Percentiles rank a stretch among this genome's conserved stretches.
Conservation (phyloP, 2,888 invertebrate species). For the Synanthedon andrenaeformis region DNA sequence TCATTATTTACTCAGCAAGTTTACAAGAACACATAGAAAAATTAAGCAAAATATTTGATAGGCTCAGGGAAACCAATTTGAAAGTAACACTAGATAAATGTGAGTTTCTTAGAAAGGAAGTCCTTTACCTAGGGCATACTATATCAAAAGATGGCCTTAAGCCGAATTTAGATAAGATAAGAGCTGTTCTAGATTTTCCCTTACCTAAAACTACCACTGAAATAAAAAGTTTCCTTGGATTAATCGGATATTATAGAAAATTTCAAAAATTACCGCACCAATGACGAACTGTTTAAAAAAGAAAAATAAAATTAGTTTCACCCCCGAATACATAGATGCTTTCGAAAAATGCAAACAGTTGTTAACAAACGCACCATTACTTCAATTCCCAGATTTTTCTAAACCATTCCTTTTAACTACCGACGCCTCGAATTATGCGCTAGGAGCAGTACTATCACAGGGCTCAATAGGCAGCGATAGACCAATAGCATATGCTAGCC, state of each 20-base stretch:
- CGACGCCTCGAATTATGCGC: slow-evolving; percentile 17
- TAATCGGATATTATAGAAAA: slow-evolving; percentile 7
- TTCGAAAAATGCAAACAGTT: slow-evolving; percentile 18
- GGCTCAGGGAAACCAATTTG: too few species aligned
- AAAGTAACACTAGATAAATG: too few species aligned
- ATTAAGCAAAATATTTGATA: too few species aligned
- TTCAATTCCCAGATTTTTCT: slow-evolving; percentile 29
- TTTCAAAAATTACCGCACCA: slow-evolving; percentile 16
- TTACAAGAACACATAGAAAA: too few species aligned
- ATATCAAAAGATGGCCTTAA: neutral
- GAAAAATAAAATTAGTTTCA: slow-evolving; percentile 5
- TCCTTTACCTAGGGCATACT: neutral
- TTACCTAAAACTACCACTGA: too few species aligned
- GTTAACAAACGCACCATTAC: slow-evolving; percentile 20
- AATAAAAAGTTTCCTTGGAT: too few species aligned
- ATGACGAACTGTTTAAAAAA: slow-evolving; percentile 15
- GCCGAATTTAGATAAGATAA: neutral
- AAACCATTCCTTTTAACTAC: slow-evolving; percentile 18
- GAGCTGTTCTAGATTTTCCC: neutral
- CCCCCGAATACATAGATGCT: slow-evolving; percentile 12
- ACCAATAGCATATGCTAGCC: slow-evolving; percentile 16
- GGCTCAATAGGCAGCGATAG: slow-evolving; percentile 15
- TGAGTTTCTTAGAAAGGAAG: too few species aligned
- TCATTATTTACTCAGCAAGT: too few species aligned
- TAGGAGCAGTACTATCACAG: slow-evolving; percentile 21